A percentile compares a stretch with the other conserved stretches of the same genome.
Evolutionary conservation across 2,888 invertebrate genomes (phyloP).

Genomic region (Alviniconcha strummeri): DNA sequence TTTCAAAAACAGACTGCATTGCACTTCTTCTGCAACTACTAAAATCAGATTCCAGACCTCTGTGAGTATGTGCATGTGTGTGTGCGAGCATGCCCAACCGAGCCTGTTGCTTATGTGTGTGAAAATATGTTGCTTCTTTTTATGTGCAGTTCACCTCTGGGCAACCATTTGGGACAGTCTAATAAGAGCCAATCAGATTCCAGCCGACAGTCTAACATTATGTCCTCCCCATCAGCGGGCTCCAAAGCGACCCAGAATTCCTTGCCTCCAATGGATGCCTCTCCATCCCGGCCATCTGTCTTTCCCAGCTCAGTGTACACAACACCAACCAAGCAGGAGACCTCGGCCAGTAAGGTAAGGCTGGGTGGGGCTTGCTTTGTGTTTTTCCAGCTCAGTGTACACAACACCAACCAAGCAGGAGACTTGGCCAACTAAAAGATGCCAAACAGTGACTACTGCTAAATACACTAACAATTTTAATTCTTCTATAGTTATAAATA

Average conservation of each 20-base stretch:
- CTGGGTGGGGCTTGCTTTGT: background rate
- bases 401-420: constrained; percentile 65
- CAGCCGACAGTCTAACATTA: constrained; percentile 43
- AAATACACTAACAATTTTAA: too few species aligned
- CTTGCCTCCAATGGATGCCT: constrained; percentile 36
- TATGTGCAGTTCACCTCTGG: constrained; percentile 12
- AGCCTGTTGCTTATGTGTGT: too few species aligned
- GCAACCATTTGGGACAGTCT: constrained; percentile 25
- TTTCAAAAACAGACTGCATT: too few species aligned
- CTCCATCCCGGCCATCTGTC: constrained; percentile 45
- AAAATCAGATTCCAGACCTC: too few species aligned
- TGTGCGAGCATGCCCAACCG: too few species aligned
- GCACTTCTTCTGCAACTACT: too few species aligned
- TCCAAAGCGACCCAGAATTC: constrained; percentile 40
- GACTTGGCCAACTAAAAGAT: constrained; percentile 41
- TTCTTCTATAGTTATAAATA: too few species aligned
- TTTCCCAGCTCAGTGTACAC: constrained; percentile 61
- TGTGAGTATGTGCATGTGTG: too few species aligned
- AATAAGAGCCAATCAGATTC: constrained; percentile 6
- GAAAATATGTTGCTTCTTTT: too few species aligned
- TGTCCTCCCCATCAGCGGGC: constrained; percentile 51
- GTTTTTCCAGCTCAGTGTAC: constrained; percentile 58
- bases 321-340: constrained; percentile 64
- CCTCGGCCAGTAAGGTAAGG: constrained; percentile 49
- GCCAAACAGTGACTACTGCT: too few species aligned